Evolutionary conservation across 2,888 invertebrate genomes (phyloP).

Genomic region (Alloscopus bannaensis): DNA sequence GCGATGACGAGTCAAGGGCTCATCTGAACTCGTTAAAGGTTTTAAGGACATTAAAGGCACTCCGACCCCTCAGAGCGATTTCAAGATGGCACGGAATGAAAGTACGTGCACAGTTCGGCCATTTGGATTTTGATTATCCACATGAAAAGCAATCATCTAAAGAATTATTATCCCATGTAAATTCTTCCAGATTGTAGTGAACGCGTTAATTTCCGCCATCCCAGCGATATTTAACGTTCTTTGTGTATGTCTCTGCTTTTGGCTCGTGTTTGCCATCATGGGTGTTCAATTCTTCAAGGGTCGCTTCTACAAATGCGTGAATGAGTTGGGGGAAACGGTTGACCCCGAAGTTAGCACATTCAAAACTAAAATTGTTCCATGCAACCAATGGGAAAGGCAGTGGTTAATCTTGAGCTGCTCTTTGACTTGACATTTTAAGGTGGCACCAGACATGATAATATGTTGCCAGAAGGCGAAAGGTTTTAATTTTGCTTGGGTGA

Average conservation of each 20-base stretch:
- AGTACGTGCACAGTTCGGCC: constrained; percentile 75
- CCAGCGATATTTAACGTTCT: constrained; percentile 98
- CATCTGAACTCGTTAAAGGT: constrained; percentile 42
- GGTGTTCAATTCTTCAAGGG: constrained; percentile 98
- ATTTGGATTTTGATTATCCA: neutral
- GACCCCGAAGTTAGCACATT: constrained; percentile 40
- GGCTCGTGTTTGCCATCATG: constrained; percentile 98
- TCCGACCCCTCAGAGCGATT: constrained; percentile 94
- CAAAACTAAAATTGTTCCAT: no score
- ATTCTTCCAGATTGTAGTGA: constrained; percentile 92
- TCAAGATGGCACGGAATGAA: constrained; percentile 99
- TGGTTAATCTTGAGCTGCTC: no score
- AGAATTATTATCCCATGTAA: no score
- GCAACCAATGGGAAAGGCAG: no score
- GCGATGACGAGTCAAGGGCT: neutral
- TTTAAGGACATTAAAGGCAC: constrained; percentile 85
- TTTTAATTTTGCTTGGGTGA: constrained; percentile 87
- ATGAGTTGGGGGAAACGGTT: constrained; percentile 78
- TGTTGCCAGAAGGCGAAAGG: constrained; percentile 76
- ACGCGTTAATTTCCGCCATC: constrained; percentile 97
- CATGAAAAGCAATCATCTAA: no score
- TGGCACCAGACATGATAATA: constrained; percentile 43
- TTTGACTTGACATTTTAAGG: constrained; percentile 7
- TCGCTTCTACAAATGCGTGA: constrained; percentile 94
- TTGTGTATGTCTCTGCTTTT: constrained; percentile 96